phyloP scores from a whole-genome alignment of 30 jellyfish, hydroid and myxozoan genomes.

The Cassiopea andromeda region DNA sequence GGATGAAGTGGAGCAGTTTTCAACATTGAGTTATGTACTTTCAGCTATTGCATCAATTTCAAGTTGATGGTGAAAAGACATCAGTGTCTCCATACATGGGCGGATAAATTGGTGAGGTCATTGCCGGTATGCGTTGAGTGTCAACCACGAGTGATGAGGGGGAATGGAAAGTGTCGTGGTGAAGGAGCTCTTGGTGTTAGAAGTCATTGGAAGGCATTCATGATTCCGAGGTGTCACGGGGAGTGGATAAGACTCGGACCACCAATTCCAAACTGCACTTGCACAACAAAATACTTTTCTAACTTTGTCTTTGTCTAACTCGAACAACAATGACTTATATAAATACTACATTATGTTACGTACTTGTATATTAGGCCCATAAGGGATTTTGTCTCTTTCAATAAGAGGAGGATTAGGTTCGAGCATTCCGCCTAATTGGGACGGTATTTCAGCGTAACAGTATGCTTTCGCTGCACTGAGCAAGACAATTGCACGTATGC shows the following conservation, averaged over 20 bases:
- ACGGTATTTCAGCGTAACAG: too few relatives aligned
- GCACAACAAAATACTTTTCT: constrained; percentile 78
- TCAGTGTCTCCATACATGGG: constrained; percentile 85
- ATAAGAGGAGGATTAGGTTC: too few relatives aligned
- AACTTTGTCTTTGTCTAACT: constrained; percentile 91
- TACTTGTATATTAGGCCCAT: too few relatives aligned
- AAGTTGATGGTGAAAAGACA: constrained; percentile 70
- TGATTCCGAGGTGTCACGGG: constrained; percentile 91
- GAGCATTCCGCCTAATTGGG: too few relatives aligned
- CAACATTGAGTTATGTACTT: background rate
- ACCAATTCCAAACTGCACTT: constrained; percentile 92
- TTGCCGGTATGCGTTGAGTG: constrained; percentile 95
- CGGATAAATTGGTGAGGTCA: constrained; percentile 60
- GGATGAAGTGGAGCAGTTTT: too few relatives aligned
- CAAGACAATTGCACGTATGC: too few relatives aligned
- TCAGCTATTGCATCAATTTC: constrained; percentile 74
- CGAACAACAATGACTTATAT: background rate
- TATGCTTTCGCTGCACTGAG: too few relatives aligned
- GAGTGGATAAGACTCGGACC: constrained; percentile 97
- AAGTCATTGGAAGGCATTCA: constrained; percentile 95
- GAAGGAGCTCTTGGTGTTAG: constrained; percentile 88
- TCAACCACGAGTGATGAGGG: constrained; percentile 90
- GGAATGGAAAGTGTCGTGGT: constrained; percentile 96
- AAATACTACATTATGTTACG: background rate
- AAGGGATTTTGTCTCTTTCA: too few relatives aligned